These are phyloP conservation scores for Ornithorhynchus anatinus DNA, from an alignment of 2,113 vertebrate genomes.

Conservation along the genomic window DNA sequence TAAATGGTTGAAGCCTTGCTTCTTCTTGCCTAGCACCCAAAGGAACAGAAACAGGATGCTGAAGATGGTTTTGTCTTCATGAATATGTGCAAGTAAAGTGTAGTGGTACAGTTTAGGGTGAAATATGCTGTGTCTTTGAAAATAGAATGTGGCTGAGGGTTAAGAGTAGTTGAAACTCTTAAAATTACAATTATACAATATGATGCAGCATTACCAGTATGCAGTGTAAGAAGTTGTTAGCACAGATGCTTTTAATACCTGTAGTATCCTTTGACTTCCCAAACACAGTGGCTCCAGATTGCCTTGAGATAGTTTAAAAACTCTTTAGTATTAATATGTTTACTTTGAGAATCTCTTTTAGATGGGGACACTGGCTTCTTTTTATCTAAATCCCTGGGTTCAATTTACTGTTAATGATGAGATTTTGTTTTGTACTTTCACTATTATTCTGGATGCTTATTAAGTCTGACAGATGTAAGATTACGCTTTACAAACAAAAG, in stretches of 20 bases:
- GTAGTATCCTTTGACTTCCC: constrained; percentile 9
- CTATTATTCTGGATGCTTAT: constrained; percentile 56
- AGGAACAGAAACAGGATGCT: constrained; percentile 13
- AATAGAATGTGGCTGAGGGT: constrained; percentile 5
- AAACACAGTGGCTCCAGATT: constrained; percentile 4
- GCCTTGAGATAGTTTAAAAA: constrained; percentile 31
- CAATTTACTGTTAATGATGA: constrained; percentile 45
- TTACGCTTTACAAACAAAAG: constrained; percentile 57
- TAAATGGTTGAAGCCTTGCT: too few relatives aligned
- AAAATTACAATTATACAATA: constrained; percentile 2
- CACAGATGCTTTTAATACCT: background rate
- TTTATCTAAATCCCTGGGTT: constrained; percentile 33
- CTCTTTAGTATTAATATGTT: background rate
- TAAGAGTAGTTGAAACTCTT: background rate
- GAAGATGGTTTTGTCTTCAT: background rate
- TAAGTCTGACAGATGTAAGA: constrained; percentile 53
- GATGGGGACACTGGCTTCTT: constrained; percentile 7
- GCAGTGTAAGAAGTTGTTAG: background rate
- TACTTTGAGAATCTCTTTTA: background rate
- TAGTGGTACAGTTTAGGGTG: constrained; percentile 4
- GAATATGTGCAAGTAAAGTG: background rate
- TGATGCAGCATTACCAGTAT: background rate
- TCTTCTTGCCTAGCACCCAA: constrained; percentile 20
- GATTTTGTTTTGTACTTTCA: constrained; percentile 23
- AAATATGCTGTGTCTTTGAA: constrained; percentile 7